Evolutionary conservation across 1,140 invertebrate species (phyloP), one percentile per base, ranked within the genome.

Genomic region (Pseudomyrmex concolor): DNA sequence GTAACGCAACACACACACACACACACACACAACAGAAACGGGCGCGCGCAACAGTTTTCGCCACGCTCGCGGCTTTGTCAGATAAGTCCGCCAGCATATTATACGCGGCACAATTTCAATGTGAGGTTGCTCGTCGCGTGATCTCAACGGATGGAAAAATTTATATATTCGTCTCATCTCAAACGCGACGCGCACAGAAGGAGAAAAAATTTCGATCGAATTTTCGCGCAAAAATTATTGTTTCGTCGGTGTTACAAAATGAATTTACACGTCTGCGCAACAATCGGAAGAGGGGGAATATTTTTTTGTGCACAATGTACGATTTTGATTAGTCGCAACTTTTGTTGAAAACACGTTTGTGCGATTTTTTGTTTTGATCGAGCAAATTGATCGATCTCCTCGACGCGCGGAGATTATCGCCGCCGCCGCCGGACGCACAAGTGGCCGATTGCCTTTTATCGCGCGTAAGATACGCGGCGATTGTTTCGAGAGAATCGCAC

Each of bases 391-490:
- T 34, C 34, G 34, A 34, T 34, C 34, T 34, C 34, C 34, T 34
- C 34, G 34, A 34, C 34, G 34, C 34, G 34, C 34, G 34, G 5
- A 34, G 5, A 34, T 34, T 34, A 34, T 34, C 34, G 34, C 34
- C 34, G 25, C 25, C 25, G 25, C 25, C 25, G 34, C 34, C 50
- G 64, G 63, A 67, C 63, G n/a, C 66, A 71, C 48, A n/a, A 19
- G 66, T 34, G 34, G 34, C 4, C 54, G 57, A 57, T 70, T 57
- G 66, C n/a, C 59, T 71, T 71, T 80, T 80, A 80, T 80, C 64
- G 64, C 51, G 25, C 54, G 19, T 0, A 17, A 59, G 66, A 80
- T 70, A 68, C 22, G 50, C 22, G 50, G 17, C 34, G 64, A 78
- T 80, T 80, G 76, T 60, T 60, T 70, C 76, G 34, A 48, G 8